Evolutionary conservation across 2,888 invertebrate genomes (phyloP), one percentile per base, ranked within the genome.

Genomic region (Meiosimyza decipiens): DNA sequence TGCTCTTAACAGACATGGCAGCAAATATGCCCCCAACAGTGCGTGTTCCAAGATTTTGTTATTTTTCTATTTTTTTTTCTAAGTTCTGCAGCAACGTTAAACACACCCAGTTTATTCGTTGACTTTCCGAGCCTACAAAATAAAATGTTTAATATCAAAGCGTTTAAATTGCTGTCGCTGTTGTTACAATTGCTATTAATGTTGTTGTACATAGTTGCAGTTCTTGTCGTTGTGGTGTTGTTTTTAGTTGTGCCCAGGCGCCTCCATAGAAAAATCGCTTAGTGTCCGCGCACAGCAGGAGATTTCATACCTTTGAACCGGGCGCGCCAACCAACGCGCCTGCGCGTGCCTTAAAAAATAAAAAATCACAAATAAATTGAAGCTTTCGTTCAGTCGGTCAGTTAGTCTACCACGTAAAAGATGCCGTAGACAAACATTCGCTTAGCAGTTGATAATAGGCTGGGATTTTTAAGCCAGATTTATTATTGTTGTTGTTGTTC

Each of bases 221-320:
- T 60, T 67, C 54, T 54, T 18, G 47, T 73, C 52, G 52, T 16
- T 33, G 62, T 73, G 9, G 70, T 62, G 22, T 55, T 54, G 55
- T 55, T 71, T 64, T 71, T 70, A 18, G 22, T 71, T 59, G 55
- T 72, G 60, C 15, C 65, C 68, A 72, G 71, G 74, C 73, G 75
- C 74, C 73, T 75, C 71, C 68, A 66, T 40, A 62, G 51, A 66
- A 72, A 66, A 62, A 76, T 77, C 68, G 72, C 71, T 72, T 75
- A 77, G 79, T 79, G 79, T 79, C 76, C 76, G 73, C 63, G 73
- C 79, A 64, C 79, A 79, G 78, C 78, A 77, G 78, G 78, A 75
- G 77, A 71, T 76, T 77, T 77, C 75, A 76, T 77, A 73, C 77
- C 76, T 77, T 74, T 72, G 71, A 59, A 55, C 67, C 76, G 75